Percentiles rank a stretch among this genome's conserved stretches.
These are phyloP conservation scores for Cephonodes hylas DNA, from an alignment of 2,888 invertebrate species.

Conservation along the genomic window DNA sequence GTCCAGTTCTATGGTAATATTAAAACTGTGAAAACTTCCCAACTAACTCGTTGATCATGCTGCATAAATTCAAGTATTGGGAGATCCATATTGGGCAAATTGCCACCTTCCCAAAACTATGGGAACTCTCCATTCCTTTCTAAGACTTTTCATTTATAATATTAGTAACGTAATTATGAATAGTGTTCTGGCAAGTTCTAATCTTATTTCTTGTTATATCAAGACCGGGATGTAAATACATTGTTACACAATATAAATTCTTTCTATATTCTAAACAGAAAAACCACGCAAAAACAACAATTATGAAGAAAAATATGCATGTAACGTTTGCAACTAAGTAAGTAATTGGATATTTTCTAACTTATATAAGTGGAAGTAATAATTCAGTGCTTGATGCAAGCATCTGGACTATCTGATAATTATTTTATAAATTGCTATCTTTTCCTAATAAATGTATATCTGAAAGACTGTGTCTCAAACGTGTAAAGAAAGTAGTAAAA, in stretches of 20 bases:
- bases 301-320: conserved; percentile 27
- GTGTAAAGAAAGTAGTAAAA: background rate
- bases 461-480: conserved; percentile 20
- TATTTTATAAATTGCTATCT: conserved; percentile 36
- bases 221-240: background rate
- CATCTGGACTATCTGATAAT: conserved; percentile 43
- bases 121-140: too few relatives aligned
- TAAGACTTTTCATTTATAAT: too few relatives aligned
- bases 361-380: conserved; percentile 18
- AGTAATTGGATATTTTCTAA: background rate
- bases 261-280: background rate
- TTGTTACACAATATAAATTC: background rate
- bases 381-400: conserved; percentile 37
- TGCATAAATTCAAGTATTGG: too few relatives aligned
- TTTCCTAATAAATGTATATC: conserved; percentile 22
- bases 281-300: conserved; percentile 17
- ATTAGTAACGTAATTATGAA: background rate
- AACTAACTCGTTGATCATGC: too few relatives aligned
- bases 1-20: too few relatives aligned
- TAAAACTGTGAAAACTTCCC: too few relatives aligned
- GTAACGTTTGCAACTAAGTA: conserved; percentile 12
- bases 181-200: background rate
- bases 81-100: too few relatives aligned
- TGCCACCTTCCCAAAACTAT: too few relatives aligned
- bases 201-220: background rate